phyloP scores from a whole-genome alignment of 64 coral and sea anemone species.

The Stylophora pistillata region DNA sequence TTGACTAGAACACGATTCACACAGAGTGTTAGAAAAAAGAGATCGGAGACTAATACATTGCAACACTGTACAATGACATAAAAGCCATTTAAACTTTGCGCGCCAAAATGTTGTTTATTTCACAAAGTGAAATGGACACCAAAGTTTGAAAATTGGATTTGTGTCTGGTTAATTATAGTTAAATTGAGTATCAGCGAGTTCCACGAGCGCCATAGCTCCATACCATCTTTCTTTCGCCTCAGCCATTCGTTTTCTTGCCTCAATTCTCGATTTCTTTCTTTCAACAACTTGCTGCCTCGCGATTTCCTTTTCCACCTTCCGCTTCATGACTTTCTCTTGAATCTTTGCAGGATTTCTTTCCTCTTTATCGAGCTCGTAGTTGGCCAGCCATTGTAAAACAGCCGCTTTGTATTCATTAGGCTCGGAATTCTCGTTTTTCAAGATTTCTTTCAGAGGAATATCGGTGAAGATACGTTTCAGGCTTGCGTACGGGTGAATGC shows the following conservation, averaged over 20 bases:
- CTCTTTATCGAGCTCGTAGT: constrained; percentile 88
- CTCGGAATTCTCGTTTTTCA: constrained; percentile 92
- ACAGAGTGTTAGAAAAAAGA: not conserved
- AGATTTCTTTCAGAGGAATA: constrained; percentile 86
- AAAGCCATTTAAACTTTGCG: constrained; percentile 32
- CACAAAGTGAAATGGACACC: not conserved
- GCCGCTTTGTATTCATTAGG: constrained; percentile 84
- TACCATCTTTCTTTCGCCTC: constrained; percentile 96
- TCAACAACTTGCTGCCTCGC: constrained; percentile 70
- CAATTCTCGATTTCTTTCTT: constrained; percentile 81
- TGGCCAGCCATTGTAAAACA: constrained; percentile 90
- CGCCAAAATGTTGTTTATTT: constrained; percentile 18
- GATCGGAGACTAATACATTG: not conserved
- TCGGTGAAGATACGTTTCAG: constrained; percentile 74
- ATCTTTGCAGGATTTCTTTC: constrained; percentile 77
- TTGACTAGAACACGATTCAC: not conserved
- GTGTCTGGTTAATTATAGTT: constrained; percentile 23
- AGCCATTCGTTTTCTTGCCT: constrained; percentile 82
- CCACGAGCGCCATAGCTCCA: constrained; percentile 95
- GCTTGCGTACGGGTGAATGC: constrained; percentile 85
- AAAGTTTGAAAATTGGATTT: not conserved
- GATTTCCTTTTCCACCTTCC: constrained; percentile 68
- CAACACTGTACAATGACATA: not conserved
- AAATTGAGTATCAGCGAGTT: constrained; percentile 80
- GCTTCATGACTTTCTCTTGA: constrained; percentile 78